phyloP scores from a whole-genome alignment of 2,113 vertebrate genomes.

The Myocastor coypus region DNA sequence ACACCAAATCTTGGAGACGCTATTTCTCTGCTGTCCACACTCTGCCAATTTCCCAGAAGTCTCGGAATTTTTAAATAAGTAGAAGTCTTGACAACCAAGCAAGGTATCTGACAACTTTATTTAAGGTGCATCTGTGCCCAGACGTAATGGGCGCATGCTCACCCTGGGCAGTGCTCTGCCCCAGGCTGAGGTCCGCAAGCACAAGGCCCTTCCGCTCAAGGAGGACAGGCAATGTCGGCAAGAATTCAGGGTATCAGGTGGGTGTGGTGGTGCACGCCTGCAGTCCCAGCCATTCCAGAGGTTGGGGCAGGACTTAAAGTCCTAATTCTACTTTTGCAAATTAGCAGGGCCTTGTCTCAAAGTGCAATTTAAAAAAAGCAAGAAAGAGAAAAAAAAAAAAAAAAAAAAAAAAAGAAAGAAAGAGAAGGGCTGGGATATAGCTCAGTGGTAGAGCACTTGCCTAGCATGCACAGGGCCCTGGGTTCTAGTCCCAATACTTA shows the following conservation, averaged over 20 bases:
- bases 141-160: too few relatives aligned
- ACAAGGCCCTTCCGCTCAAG: background rate
- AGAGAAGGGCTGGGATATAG: background rate
- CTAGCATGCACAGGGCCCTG: background rate
- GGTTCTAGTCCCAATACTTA: background rate
- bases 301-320: background rate
- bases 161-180: rapidly evolving
- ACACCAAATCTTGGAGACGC: background rate
- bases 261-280: background rate
- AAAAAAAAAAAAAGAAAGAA: background rate
- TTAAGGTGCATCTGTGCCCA: background rate
- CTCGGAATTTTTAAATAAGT: background rate
- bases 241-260: background rate
- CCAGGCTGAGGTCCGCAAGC: too few relatives aligned
- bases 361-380: background rate
- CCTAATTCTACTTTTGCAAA: background rate
- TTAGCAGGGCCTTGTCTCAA: background rate
- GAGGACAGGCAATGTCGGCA: background rate
- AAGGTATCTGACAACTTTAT: background rate
- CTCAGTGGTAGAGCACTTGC: background rate
- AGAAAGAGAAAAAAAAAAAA: background rate
- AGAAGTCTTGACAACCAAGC: background rate
- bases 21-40: background rate
- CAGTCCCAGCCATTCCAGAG: background rate
- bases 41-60: background rate